Evolutionary conservation across 2,113 vertebrate genomes (phyloP).

Genomic region (Corydoras sp.): DNA sequence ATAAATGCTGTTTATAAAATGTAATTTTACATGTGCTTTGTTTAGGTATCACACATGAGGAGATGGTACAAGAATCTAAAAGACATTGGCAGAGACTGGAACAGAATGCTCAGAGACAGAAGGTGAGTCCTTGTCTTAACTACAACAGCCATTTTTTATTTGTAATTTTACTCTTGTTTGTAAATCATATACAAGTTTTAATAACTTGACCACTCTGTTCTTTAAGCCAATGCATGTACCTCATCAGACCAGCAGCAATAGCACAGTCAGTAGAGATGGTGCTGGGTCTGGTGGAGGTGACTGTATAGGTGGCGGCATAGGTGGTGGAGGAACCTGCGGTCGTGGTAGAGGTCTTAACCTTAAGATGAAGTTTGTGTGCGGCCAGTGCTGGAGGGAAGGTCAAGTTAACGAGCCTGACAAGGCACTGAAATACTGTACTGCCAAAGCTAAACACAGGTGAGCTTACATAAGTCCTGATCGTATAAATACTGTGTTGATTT

Average conservation of each 20-base stretch:
- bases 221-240: conserved; percentile 56
- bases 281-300: conserved; percentile 47
- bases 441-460: conserved; percentile 94
- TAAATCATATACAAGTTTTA: too few species aligned
- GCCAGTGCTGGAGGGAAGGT: conserved; percentile 95
- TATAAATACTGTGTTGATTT: too few species aligned
- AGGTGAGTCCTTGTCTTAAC: conserved; percentile 54
- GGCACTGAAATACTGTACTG: conserved; percentile 94
- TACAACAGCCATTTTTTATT: background rate
- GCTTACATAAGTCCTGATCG: background rate
- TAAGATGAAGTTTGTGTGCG: conserved; percentile 98
- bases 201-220: too few species aligned
- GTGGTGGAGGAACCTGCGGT: conserved; percentile 49
- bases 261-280: conserved; percentile 27
- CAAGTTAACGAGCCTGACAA: conserved; percentile 96
- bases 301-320: conserved; percentile 51
- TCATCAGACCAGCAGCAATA: conserved; percentile 52
- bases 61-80: conserved; percentile 95
- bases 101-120: conserved; percentile 75
- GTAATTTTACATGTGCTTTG: background rate
- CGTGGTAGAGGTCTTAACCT: conserved; percentile 68
- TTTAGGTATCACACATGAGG: conserved; percentile 91
- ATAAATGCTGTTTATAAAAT: background rate
- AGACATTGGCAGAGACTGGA: conserved; percentile 92
- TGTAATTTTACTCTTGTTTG: background rate